Conservation (phyloP, 1,140 invertebrate species). For the Drosophila truncata region DNA sequence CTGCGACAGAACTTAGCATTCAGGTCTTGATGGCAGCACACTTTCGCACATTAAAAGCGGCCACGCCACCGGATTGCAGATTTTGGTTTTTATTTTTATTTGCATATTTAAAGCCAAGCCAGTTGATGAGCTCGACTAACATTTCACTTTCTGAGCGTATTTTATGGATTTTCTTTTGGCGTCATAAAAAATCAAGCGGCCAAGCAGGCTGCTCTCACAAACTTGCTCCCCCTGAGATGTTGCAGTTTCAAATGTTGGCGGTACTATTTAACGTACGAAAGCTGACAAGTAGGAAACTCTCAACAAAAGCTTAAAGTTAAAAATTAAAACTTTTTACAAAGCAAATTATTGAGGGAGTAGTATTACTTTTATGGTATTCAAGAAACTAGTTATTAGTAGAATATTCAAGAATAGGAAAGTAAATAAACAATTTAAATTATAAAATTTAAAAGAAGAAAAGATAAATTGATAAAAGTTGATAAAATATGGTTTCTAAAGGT, state of each 20-base stretch:
- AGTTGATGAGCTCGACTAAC: constrained; percentile 9
- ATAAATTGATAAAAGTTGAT: no score
- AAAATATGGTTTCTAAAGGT: no score
- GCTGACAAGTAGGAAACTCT: constrained; percentile 21
- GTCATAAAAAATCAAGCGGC: constrained; percentile 16
- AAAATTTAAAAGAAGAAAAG: no score
- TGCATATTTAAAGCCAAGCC: constrained; percentile 59
- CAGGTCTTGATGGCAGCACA: constrained; percentile 29
- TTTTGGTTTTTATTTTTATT: constrained; percentile 68
- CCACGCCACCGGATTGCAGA: constrained; percentile 33
- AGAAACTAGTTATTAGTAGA: background rate
- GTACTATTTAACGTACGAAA: background rate
- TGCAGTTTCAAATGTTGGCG: constrained; percentile 10
- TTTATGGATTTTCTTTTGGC: constrained; percentile 33
- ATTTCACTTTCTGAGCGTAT: constrained; percentile 62
- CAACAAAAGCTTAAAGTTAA: background rate
- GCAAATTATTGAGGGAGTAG: background rate
- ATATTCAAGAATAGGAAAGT: no score
- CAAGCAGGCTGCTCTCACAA: constrained; percentile 2
- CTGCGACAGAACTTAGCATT: constrained; percentile 14
- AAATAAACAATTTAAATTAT: no score
- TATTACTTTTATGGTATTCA: no score
- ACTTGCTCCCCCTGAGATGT: background rate
- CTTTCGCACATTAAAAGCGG: constrained; percentile 67
- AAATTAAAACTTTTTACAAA: background rate